Conservation (phyloP, 1,140 invertebrate species). For the Protaetia brevitarsis region DNA sequence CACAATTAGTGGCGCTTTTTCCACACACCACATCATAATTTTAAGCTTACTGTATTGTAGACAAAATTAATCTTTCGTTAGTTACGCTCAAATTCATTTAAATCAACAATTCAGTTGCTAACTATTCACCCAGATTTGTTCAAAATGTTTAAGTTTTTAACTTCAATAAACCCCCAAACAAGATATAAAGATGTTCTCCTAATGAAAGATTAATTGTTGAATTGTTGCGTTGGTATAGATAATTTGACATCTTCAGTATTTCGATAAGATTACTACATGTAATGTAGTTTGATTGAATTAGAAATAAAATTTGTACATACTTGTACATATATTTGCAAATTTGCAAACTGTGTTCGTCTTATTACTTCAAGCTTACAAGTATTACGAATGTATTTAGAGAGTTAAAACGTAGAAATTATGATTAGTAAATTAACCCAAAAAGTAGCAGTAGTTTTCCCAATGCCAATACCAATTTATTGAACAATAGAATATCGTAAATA, state of each 20-base stretch:
- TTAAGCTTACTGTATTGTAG: slow-evolving; percentile 2
- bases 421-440: no score
- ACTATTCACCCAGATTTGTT: no score
- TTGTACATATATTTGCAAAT: not conserved
- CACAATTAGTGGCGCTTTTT: slow-evolving; percentile 36
- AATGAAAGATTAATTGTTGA: slow-evolving; percentile 3
- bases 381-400: no score
- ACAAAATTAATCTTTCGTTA: slow-evolving; percentile 2
- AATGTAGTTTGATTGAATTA: no score
- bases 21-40: slow-evolving; percentile 28
- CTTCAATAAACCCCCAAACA: no score
- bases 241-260: not conserved
- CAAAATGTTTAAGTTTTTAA: no score
- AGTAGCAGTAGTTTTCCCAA: no score
- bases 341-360: not conserved
- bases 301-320: not conserved
- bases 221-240: not conserved
- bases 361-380: not conserved
- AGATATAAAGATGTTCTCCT: no score
- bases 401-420: no score
- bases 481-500: no score
- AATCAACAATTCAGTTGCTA: not conserved
- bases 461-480: no score
- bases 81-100: not conserved
- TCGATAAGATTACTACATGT: not conserved